Evolutionary conservation across 2,113 vertebrate genomes (phyloP).

Genomic region (Epinephelus fuscoguttatus): DNA sequence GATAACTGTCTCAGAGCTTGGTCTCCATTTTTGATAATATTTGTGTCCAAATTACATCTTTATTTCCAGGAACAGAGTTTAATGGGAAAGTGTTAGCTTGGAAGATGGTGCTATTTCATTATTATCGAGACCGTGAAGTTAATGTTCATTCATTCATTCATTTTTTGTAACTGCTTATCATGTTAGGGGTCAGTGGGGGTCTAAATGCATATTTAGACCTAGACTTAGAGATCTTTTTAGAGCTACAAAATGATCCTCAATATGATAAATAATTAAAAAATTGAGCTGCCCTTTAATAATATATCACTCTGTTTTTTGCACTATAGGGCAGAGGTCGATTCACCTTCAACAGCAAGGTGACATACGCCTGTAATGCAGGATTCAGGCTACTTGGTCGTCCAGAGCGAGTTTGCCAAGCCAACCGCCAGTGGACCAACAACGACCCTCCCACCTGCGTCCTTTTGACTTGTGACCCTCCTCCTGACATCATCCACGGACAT

Average conservation of each 20-base stretch:
- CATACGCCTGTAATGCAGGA: slow-evolving; percentile 90
- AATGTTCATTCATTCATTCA: no score
- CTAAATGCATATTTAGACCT: no score
- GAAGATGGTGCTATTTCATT: no score
- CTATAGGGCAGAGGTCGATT: slow-evolving; percentile 84
- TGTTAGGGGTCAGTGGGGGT: no score
- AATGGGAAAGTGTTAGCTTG: no score
- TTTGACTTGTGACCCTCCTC: slow-evolving; percentile 92
- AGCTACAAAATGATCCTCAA: no score
- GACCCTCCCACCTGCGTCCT: slow-evolving; percentile 88
- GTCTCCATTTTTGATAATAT: not conserved
- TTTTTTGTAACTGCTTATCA: no score
- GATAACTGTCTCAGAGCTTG: no score
- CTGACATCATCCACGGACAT: slow-evolving; percentile 87
- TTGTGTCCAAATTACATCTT: not conserved
- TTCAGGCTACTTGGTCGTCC: slow-evolving; percentile 88
- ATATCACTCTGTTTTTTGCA: not conserved
- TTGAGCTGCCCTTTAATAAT: not conserved
- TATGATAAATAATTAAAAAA: no score
- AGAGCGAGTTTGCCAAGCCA: slow-evolving; percentile 91
- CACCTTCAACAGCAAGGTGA: slow-evolving; percentile 89
- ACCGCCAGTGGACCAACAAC: slow-evolving; percentile 93
- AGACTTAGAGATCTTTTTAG: no score
- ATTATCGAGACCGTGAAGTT: no score
- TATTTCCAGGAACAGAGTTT: not conserved